A percentile compares a stretch with the other conserved stretches of the same genome.
Conservation (phyloP, 2,797 vertebrate genomes). For the Macropus fuliginosus region DNA sequence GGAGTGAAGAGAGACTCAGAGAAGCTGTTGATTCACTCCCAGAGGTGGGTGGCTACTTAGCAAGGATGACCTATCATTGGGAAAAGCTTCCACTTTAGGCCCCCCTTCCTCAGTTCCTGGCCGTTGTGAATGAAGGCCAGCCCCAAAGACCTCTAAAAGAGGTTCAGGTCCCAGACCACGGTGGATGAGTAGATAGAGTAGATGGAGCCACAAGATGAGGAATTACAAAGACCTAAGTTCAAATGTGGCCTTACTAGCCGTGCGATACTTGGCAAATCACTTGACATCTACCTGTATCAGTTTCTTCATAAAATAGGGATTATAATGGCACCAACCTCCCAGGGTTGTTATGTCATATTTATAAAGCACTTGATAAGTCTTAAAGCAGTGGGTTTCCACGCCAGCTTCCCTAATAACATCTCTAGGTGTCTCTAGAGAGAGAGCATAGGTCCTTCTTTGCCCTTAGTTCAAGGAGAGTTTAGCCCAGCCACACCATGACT, state of each 20-base stretch:
- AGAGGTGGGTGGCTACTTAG: background rate
- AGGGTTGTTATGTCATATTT: background rate
- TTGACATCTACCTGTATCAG: background rate
- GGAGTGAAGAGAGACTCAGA: rapidly evolving
- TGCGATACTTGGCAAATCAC: background rate
- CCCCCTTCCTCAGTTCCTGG: background rate
- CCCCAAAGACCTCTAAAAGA: background rate
- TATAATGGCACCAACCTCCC: background rate
- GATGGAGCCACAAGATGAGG: background rate
- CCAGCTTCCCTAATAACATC: background rate
- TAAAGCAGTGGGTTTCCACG: background rate
- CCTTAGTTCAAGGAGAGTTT: background rate
- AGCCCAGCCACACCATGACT: background rate
- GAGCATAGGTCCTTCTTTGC: background rate
- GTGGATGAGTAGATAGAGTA: background rate
- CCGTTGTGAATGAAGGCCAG: background rate
- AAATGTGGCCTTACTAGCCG: background rate
- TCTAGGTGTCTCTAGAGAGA: background rate
- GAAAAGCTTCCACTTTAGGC: background rate
- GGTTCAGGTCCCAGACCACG: background rate
- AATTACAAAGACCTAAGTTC: background rate
- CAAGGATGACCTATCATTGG: background rate
- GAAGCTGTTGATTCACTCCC: background rate
- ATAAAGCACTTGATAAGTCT: background rate
- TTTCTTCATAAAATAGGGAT: background rate